Evolutionary conservation across 2,888 invertebrate genomes (phyloP), one percentile per base, ranked within the genome.

Genomic region (Plusia festucae): DNA sequence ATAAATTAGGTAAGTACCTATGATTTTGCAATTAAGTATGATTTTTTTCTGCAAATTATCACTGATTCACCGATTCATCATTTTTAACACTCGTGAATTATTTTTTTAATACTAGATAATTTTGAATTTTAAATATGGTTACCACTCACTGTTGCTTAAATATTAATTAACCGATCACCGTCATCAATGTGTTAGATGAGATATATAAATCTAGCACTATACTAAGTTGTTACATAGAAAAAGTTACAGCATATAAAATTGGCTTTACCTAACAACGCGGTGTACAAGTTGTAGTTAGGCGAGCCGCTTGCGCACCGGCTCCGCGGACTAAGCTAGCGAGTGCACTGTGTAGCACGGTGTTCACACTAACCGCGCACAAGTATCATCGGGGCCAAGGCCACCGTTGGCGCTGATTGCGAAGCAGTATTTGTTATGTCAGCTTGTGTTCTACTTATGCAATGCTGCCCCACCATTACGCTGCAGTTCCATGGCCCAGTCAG

Each of bases 371-470:
- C 60, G 74, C 81, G 77, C 77, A 66, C 81, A 68, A 70, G 77
- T 83, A 84, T 84, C 87, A 91, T 90, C 85, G 88, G 84, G 92
- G 94, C 92, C 93, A 93, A 93, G 93, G 93, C 91, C 91, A 85
- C 68, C 80, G 83, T 86, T 85, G 82, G 77, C 76, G 79, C 78
- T 79, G 85, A 86, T 93, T 94, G 93, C 93, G 91, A 91, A 92
- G 92, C 85, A 71, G 83, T 78, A 85, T 87, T 89, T 88, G 93
- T 94, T 94, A 94, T 94, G 94, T 94, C 94, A 94, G 94, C 86
- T 83, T 83, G 90, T 91, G 94, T 94, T 93, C 94, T 90, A 94
- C 92, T 95, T 94, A 93, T 93, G 94, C 93, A 94, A 94, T 86
- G 85, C 85, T 88, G 87, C 84, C 87, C 76, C 82, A 78, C 85